Base-by-base conservation (phyloP, 2,797 vertebrate genomes). In the Pangasius macronema region DNA sequence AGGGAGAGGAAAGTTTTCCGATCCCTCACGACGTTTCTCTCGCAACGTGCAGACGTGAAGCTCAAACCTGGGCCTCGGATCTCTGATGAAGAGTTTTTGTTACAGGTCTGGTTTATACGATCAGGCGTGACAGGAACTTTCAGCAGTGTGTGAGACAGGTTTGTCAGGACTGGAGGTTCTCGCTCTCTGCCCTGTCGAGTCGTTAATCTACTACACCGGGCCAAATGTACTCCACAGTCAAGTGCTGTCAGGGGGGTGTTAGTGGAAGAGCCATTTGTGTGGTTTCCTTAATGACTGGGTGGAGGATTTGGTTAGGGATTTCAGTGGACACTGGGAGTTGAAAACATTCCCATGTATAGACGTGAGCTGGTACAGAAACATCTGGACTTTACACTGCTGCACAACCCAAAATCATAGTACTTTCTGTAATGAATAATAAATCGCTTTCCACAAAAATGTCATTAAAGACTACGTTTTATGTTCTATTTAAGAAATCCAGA, bases 191-290 rank as follows among this genome's bases (percentile, higher is more conserved):
- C 86, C 87, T 49, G 85, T 33, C 0, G 53, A 86, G 86, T 87
- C 84, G 77, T 73, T 82, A 87, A 84, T 91, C 90, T 67, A 33
- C 86, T 92, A 51, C 87, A 73, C 70, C 0, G 53, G 92, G 92
- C 87, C 91, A 93, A 88, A 93, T 88, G 92, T 87, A 80, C 92
- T 93, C 87, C 91, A 89, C 13, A 46, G 51, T 76, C 83, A 83
- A 63, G 30, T 49, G 55, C 59, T 77, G 20, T 81, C 61, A 53
- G n/a, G 22, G 72, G 76, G 18, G 81, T 24, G n/a, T 59, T 30
- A 86, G 65, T 70, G 86, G 24, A 84, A 27, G 57, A 79, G 86
- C 46, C 63, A 65, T 68, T 63, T 72, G 36, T 85, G 83, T 82
- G 87, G 82, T 88, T 84, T 68, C 83, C 65, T 59, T 63, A 85